phyloP scores from a whole-genome alignment of 2,888 invertebrate genomes.

The Cheilosia impressa region DNA sequence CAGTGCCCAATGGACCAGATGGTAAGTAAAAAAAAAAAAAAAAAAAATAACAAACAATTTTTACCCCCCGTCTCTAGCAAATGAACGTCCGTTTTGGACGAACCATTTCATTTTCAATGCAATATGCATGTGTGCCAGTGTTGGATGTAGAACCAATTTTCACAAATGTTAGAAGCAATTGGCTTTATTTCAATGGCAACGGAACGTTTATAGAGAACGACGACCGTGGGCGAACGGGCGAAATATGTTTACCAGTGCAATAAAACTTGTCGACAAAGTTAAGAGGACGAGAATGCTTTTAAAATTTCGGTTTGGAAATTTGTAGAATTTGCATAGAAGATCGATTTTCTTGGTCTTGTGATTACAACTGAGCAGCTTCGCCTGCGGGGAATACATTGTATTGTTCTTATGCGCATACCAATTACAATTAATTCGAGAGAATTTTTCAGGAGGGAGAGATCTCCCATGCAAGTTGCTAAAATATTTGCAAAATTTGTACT shows the following conservation, averaged over 20 bases:
- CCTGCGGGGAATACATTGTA: background rate
- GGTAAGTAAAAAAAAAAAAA: slow-evolving; percentile 84
- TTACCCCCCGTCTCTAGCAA: background rate
- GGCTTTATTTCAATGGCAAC: slow-evolving; percentile 47
- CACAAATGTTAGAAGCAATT: slow-evolving; percentile 72
- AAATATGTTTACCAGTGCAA: slow-evolving; percentile 63
- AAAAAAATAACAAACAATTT: background rate
- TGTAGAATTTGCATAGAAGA: slow-evolving; percentile 51
- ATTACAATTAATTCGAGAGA: slow-evolving; percentile 29
- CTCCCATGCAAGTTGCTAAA: background rate
- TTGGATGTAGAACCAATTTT: slow-evolving; percentile 62
- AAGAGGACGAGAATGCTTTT: slow-evolving; percentile 17
- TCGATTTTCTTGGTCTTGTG: too few species aligned
- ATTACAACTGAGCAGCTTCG: too few species aligned
- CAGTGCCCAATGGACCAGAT: slow-evolving; percentile 88
- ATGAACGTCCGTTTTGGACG: slow-evolving; percentile 16
- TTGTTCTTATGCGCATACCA: slow-evolving; percentile 29
- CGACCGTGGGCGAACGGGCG: slow-evolving; percentile 31
- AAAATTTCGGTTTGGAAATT: slow-evolving; percentile 3
- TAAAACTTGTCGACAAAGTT: slow-evolving; percentile 66
- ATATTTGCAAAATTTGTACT: background rate
- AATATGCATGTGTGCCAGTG: slow-evolving; percentile 21
- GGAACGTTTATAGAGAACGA: slow-evolving; percentile 47
- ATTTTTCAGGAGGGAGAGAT: background rate
- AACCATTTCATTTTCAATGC: background rate